Evolutionary conservation across 1,140 invertebrate species (phyloP).

Genomic region (Aphidius gifuensis): DNA sequence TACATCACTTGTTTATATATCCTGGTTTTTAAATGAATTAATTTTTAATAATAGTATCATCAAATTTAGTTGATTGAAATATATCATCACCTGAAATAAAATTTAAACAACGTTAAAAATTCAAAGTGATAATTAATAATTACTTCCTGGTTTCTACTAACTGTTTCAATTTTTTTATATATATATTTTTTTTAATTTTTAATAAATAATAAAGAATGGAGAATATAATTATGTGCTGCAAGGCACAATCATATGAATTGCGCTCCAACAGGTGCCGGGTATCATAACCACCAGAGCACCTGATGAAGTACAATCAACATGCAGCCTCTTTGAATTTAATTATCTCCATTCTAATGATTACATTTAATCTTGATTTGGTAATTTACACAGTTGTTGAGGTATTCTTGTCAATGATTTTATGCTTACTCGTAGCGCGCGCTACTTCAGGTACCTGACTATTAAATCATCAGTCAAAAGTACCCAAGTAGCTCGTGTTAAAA

Average conservation of each 20-base stretch:
- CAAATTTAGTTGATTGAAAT: too few relatives aligned
- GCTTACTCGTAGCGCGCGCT: constrained; percentile 69
- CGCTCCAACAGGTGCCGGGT: constrained; percentile 97
- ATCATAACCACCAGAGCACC: constrained; percentile 86
- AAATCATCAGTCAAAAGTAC: constrained; percentile 67
- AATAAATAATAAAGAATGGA: neutral
- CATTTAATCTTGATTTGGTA: neutral
- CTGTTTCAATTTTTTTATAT: too few relatives aligned
- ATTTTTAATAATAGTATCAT: too few relatives aligned
- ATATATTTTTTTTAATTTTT: too few relatives aligned
- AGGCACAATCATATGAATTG: constrained; percentile 66
- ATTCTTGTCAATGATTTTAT: constrained; percentile 18
- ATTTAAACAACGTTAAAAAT: too few relatives aligned
- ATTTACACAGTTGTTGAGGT: neutral
- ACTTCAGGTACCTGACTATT: constrained; percentile 95
- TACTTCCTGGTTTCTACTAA: too few relatives aligned
- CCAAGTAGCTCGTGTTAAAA: constrained; percentile 69
- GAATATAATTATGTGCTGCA: constrained; percentile 31
- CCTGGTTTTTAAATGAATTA: too few relatives aligned
- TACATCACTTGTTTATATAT: too few relatives aligned
- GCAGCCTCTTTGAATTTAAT: constrained; percentile 49
- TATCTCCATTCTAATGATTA: neutral
- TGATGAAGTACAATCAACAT: constrained; percentile 98
- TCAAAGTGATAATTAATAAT: too few relatives aligned
- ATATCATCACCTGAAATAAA: too few relatives aligned